Evolutionary conservation across 2,797 vertebrate species (phyloP), one percentile per base, ranked within the genome.

Genomic region (Lepilemur ruficaudatus): DNA sequence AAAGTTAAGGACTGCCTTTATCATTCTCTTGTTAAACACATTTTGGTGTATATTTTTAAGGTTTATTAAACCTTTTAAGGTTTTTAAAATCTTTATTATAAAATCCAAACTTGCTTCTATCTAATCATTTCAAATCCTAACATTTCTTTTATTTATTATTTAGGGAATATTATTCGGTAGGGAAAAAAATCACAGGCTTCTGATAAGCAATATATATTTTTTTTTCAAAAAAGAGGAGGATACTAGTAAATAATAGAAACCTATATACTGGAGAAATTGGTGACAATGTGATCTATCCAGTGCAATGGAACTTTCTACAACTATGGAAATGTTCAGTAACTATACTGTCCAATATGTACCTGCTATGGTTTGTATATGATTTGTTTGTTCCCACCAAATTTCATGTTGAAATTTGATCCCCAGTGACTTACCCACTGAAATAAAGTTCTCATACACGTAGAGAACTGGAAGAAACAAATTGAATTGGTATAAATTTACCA

Each of bases 101-200:
- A 96, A 91, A n/a, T 93, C 69, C 61, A 91, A 83, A 91, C 46
- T 59, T 88, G 69, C 23, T 93, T 86, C 61, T 41, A 70, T 28
- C 35, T 59, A 93, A 30, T 35, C 46, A 61, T 85, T 94, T 89
- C 70, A 78, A 73, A 38, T 69, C 20, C n/a, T 69, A 13, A 22
- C 48, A 32, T 52, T 23, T 50, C 55, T 46, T 20, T 80, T 5
- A 70, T 50, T 65, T 50, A 85, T 63, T 93, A 86, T 52, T 90
- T 81, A 7, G 35, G 43, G 50, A 92, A 38, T 48, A 94, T 69
- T 61, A 52, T 55, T 72, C 4, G 2, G 52, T 55, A 69, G 20
- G 28, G 32, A 32, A 28, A 57, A 87, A 70, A 72, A 82, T 18
- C 17, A 89, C n/a, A 67, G 15, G 10, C 35, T 79, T 52, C 12